Base-by-base conservation (phyloP, 2,797 vertebrate species). In the Tragelaphus eurycerus region DNA sequence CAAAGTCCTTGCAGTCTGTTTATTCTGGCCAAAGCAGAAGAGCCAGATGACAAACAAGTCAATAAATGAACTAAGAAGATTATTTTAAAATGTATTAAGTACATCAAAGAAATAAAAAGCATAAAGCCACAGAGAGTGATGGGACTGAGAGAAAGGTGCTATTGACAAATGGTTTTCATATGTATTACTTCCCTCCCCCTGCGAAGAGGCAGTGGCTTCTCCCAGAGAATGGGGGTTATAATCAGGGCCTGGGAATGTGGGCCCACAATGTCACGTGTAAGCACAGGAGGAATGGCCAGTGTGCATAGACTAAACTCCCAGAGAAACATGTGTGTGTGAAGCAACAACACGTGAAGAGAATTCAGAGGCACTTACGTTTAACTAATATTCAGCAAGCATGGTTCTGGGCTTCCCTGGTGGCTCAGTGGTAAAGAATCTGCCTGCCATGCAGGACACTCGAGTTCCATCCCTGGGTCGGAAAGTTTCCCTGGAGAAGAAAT, bases 261-360 rank as follows among this genome's bases (percentile, higher is more conserved):
- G 27, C 25, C 6, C 34, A 60, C 34, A n/a, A 25, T 0, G 6
- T 84, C 11, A 9, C 4, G 7, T 46, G 27, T 43, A 17, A 43
- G 34, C 38, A 19, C 16, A 14, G 38, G 85, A n/a, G 31, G n/a
- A 43, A 54, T 13, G 54, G 57, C 38, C 23, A 3, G 59, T 4
- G 27, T 8, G 38, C 14, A 16, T 31, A 9, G 31, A 9, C 10
- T 34, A 3, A 48, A 46, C 16, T 83, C 43, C 84, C 57, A n/a
- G 31, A 16, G 79, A 79, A 46, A 46, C 29, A 13, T 0, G 0
- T 38, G 19, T 1, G 2, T 27, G 0, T 1, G n/a, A 25, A 79
- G 17, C 34, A 76, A 31, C 74, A 50, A 34, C 11, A 71, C 0
- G 2, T 19, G n/a, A 89, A 82, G 46, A 38, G 16, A 62, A 54